A percentile compares a stretch with the other conserved stretches of the same genome.
Conservation (phyloP, 1,140 invertebrate genomes). For the Drosophila grimshawi region DNA sequence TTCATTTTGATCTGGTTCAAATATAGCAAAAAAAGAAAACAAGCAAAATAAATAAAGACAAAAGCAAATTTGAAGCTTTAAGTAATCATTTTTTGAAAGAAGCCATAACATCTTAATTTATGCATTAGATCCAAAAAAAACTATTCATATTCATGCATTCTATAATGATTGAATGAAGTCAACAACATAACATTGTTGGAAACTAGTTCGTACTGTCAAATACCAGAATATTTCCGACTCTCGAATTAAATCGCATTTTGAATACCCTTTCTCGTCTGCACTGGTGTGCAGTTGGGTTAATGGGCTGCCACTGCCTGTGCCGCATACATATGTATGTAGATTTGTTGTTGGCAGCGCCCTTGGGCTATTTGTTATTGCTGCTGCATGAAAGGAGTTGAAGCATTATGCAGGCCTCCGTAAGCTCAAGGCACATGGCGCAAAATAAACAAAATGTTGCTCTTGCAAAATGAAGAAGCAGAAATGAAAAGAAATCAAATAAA, state of each 20-base stretch:
- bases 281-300: conserved; percentile 53
- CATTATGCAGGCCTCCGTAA: conserved; percentile 52
- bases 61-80: no score
- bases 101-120: no score
- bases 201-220: no score
- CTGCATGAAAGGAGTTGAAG: conserved; percentile 21
- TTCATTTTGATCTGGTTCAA: no score
- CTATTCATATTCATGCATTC: no score
- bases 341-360: conserved; percentile 31
- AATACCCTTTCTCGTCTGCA: neutral
- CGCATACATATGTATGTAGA: conserved; percentile 3
- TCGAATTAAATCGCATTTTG: neutral
- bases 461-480: conserved; percentile 26
- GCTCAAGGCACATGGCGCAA: conserved; percentile 57
- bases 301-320: conserved; percentile 31
- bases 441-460: conserved; percentile 51
- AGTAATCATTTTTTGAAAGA: no score
- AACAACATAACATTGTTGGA: no score
- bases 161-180: no score
- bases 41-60: no score
- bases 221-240: no score
- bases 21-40: no score
- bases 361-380: conserved; percentile 49
- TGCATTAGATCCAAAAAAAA: no score
- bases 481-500: conserved; percentile 71